Evolutionary conservation across 1,140 invertebrate species (phyloP).

Genomic region (Arctopsyche grandis): DNA sequence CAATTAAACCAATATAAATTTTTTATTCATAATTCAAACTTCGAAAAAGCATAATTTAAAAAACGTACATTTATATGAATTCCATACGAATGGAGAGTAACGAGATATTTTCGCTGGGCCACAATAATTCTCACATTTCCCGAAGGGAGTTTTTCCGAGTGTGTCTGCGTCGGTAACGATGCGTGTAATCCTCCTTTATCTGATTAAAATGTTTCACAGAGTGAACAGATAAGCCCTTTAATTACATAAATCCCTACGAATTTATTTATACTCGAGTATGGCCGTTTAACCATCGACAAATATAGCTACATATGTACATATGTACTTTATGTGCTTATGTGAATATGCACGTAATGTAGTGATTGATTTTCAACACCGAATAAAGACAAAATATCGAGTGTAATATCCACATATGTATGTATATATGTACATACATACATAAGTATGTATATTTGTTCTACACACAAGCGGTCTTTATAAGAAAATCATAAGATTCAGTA

Average conservation of each 20-base stretch:
- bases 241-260: constrained; percentile 16
- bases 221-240: constrained; percentile 22
- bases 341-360: neutral
- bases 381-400: neutral
- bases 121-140: neutral
- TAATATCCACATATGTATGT: too few relatives aligned
- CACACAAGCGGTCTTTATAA: too few relatives aligned
- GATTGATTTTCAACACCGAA: neutral
- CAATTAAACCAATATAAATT: too few relatives aligned
- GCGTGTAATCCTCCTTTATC: constrained; percentile 21
- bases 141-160: neutral
- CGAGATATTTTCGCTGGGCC: too few relatives aligned
- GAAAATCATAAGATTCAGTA: too few relatives aligned
- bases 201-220: constrained; percentile 26
- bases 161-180: neutral
- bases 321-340: neutral
- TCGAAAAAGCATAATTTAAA: too few relatives aligned
- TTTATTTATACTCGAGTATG: neutral
- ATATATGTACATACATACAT: too few relatives aligned
- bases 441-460: too few relatives aligned
- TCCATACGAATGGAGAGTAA: too few relatives aligned
- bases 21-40: too few relatives aligned
- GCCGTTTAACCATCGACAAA: too few relatives aligned
- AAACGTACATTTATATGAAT: too few relatives aligned
- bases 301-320: neutral